Conservation (phyloP, 2,888 invertebrate species). For the Molorchus minor region DNA sequence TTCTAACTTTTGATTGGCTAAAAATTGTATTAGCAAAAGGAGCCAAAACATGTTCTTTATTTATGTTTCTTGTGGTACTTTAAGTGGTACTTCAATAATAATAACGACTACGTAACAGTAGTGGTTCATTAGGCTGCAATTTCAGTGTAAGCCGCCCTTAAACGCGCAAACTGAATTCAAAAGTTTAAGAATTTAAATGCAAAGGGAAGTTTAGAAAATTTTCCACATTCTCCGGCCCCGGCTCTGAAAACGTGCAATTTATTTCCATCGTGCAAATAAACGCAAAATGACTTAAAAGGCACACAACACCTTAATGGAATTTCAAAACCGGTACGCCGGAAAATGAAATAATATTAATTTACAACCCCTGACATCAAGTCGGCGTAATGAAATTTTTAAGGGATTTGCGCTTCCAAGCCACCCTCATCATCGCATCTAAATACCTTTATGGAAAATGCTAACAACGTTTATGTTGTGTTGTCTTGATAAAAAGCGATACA, state of each 20-base stretch:
- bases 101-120: too few relatives aligned
- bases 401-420: background rate
- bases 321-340: background rate
- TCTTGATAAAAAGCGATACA: too few relatives aligned
- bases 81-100: too few relatives aligned
- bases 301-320: conserved; percentile 9
- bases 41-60: too few relatives aligned
- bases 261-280: background rate
- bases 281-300: background rate
- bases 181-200: too few relatives aligned
- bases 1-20: too few relatives aligned
- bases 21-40: too few relatives aligned
- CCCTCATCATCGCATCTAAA: background rate
- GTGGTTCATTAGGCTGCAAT: too few relatives aligned
- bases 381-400: background rate
- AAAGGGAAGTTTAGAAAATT: too few relatives aligned
- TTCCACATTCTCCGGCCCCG: background rate
- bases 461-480: background rate
- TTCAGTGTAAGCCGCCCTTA: too few relatives aligned
- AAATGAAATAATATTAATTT: conserved; percentile 2
- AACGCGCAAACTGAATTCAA: too few relatives aligned
- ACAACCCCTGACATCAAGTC: background rate
- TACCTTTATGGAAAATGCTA: conserved; percentile 1
- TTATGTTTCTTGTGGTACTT: too few relatives aligned
- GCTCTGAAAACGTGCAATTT: background rate